Conservation (phyloP, 2,113 vertebrate genomes). For the Acrocephalus kingi region DNA sequence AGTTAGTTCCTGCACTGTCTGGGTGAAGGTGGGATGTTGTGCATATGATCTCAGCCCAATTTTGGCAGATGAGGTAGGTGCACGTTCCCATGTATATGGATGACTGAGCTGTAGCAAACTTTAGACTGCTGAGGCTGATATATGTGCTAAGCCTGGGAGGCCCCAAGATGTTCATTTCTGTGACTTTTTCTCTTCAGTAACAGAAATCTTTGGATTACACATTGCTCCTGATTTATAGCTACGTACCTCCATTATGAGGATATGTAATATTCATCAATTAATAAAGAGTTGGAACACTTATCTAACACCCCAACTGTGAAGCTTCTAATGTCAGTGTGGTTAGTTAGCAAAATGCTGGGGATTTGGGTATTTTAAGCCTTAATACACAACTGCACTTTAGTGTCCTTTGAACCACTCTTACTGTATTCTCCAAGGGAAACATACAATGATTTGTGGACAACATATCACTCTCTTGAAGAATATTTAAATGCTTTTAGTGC, state of each 20-base stretch:
- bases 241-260: neutral
- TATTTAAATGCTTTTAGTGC: neutral
- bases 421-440: neutral
- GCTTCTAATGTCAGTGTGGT: neutral
- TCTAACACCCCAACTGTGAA: neutral
- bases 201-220: neutral
- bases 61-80: neutral
- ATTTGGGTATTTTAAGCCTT: neutral
- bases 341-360: neutral
- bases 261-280: neutral
- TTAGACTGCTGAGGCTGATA: neutral
- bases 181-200: neutral
- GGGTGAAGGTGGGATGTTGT: neutral
- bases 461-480: neutral
- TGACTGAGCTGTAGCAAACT: neutral
- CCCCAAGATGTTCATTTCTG: fast-evolving
- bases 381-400: fast-evolving
- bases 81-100: fast-evolving
- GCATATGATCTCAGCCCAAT: fast-evolving
- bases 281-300: neutral
- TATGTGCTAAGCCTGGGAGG: neutral
- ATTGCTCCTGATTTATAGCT: neutral
- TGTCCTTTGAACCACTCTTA: neutral
- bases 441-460: neutral
- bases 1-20: neutral